Percentiles rank a stretch among this genome's conserved stretches.
phyloP scores from a whole-genome alignment of 2,113 vertebrate species.

The Myanophis thanlyinensis region DNA sequence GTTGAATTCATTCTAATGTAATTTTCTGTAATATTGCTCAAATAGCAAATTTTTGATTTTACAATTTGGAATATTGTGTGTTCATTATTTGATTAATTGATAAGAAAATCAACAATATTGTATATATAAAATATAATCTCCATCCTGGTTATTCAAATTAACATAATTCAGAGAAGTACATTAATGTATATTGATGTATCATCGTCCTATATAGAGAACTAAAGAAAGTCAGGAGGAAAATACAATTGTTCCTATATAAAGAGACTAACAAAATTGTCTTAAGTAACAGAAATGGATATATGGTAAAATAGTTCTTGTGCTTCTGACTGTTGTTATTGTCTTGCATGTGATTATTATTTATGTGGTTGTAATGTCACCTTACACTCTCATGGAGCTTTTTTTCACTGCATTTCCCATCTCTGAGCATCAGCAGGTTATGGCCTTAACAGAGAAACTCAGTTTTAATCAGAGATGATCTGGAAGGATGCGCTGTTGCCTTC shows the following conservation, averaged over 20 bases:
- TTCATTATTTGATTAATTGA: not conserved
- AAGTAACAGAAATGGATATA: constrained; percentile 72
- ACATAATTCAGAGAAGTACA: not conserved
- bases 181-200: too few species aligned
- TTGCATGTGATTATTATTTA: constrained; percentile 76
- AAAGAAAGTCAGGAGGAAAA: constrained; percentile 1
- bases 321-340: constrained; percentile 58
- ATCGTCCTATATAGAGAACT: too few species aligned
- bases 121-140: too few species aligned
- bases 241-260: not conserved
- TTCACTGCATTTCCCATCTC: constrained; percentile 71
- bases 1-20: not conserved
- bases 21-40: not conserved
- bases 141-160: too few species aligned
- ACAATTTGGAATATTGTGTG: not conserved
- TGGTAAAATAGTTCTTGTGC: constrained; percentile 69
- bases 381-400: constrained; percentile 66
- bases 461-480: constrained; percentile 63
- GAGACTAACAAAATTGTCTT: not conserved
- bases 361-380: constrained; percentile 66
- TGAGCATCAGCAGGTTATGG: constrained; percentile 83
- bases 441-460: constrained; percentile 70
- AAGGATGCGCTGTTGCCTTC: constrained; percentile 72
- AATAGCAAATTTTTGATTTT: not conserved
- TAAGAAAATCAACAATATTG: not conserved